Evolutionary conservation across 2,797 vertebrate genomes (phyloP).

Genomic region (Enteromius paludinosus): DNA sequence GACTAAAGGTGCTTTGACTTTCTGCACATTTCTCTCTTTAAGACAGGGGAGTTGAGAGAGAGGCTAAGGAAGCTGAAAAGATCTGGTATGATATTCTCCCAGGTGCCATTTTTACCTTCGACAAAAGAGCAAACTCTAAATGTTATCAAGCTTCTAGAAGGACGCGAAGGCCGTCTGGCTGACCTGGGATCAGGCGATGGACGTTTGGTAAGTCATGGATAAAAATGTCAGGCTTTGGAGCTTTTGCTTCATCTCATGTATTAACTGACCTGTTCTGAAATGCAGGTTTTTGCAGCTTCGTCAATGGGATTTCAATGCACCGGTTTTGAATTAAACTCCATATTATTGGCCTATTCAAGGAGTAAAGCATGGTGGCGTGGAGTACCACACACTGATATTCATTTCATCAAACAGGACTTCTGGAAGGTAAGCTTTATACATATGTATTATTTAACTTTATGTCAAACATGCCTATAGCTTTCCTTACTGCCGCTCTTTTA

Average conservation of each 20-base stretch:
- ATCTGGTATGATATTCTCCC: background rate
- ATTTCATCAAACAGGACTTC: slow-evolving; percentile 62
- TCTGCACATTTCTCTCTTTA: slow-evolving; percentile 39
- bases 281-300: slow-evolving; percentile 59
- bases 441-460: too few species aligned
- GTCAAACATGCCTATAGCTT: background rate
- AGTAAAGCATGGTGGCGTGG: slow-evolving; percentile 54
- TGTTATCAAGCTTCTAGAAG: slow-evolving; percentile 58
- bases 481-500: slow-evolving; percentile 37
- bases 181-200: slow-evolving; percentile 63
- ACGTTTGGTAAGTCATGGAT: slow-evolving; percentile 50
- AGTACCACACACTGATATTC: slow-evolving; percentile 44
- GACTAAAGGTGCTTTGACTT: slow-evolving; percentile 61
- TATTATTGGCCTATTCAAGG: slow-evolving; percentile 60
- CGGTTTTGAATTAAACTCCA: slow-evolving; percentile 65
- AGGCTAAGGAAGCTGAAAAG: background rate
- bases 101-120: slow-evolving; percentile 62
- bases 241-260: background rate
- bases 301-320: slow-evolving; percentile 61
- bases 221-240: slow-evolving; percentile 4
- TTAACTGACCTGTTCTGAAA: background rate
- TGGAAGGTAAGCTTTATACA: slow-evolving; percentile 56
- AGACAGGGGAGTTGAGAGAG: background rate
- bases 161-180: slow-evolving; percentile 52
- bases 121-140: slow-evolving; percentile 53